These are phyloP conservation scores for Porites divaricata DNA, from an alignment of 92 coral and sea anemone genomes.

Conservation along the genomic window DNA sequence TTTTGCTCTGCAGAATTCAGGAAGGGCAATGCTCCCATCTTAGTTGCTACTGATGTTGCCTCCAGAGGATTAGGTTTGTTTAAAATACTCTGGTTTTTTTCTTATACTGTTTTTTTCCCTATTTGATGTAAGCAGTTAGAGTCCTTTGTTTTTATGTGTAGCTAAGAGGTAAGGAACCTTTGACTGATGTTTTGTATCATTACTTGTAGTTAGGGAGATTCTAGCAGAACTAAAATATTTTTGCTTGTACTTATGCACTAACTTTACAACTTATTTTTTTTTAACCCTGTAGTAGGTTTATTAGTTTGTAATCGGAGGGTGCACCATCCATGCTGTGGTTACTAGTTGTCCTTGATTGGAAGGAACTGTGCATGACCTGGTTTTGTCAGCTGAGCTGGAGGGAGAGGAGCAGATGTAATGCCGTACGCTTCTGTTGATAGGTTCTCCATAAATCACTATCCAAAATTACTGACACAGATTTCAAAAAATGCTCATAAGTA, in stretches of 20 bases:
- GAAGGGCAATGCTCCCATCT: slow-evolving; percentile 96
- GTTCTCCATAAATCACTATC: background rate
- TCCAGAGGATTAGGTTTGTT: slow-evolving; percentile 98
- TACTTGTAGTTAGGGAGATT: background rate
- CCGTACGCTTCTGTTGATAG: slow-evolving; percentile 3
- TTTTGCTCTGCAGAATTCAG: slow-evolving; percentile 75
- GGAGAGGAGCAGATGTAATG: slow-evolving; percentile 60
- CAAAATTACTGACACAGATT: background rate
- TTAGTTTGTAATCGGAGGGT: slow-evolving; percentile 45
- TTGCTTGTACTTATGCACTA: slow-evolving; percentile 18
- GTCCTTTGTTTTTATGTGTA: background rate
- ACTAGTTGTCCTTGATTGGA: slow-evolving; percentile 59
- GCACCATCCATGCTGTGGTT: slow-evolving; percentile 51
- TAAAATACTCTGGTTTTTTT: background rate
- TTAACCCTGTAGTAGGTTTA: slow-evolving; percentile 52
- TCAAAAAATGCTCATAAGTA: background rate
- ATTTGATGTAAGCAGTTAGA: background rate
- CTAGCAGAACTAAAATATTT: background rate
- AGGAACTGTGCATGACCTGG: slow-evolving; percentile 82
- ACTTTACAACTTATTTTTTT: slow-evolving; percentile 43
- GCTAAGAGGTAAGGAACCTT: background rate
- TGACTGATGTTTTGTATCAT: background rate
- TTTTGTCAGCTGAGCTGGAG: slow-evolving; percentile 78
- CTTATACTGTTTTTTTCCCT: background rate
- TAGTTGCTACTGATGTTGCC: slow-evolving; percentile 99